Base-by-base conservation (phyloP, 2,888 invertebrate genomes). In the Eupithecia tripunctaria region DNA sequence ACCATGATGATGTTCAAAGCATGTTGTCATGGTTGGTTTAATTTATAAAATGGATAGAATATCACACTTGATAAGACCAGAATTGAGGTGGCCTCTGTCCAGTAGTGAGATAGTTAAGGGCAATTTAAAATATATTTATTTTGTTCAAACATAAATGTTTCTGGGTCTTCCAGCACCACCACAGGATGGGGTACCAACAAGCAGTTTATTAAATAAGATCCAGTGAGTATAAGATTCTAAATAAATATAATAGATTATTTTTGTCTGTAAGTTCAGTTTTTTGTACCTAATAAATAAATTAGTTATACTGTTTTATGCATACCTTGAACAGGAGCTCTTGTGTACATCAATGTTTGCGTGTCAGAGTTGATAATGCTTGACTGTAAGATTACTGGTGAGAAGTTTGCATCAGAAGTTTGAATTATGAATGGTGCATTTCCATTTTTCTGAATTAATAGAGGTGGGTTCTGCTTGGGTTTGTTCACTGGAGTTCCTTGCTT, bases 361-460 rank as follows among this genome's bases (percentile, higher is more conserved):
- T 91, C 95, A 15, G 95, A 86, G 82, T 94, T 95, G 15, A 95
- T 91, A 72, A 96, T 88, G 88, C 96, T 96, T 4, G 96, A 95
- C 85, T 96, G 96, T 68, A 97, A 89, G 68, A 97, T 94, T 59
- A 97, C 95, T 81, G 96, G 95, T 66, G 94, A 91, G 77, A 94
- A 93, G 79, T 87, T 93, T n/a, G 91, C 79, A 87, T 94, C 94
- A 36, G 89, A 80, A 21, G 85, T 92, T 84, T 94, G 94, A 56
- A 95, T 78, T 70, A 94, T 88, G 43, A 95, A 83, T 12, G 94
- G 94, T 15, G 92, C 87, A 81, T 93, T 93, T 29, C 87, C 74
- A 84, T 86, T 91, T 76, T 89, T 93, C 70, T 91, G 93, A 78
- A 94, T 85, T 27, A 94, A 74, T 38, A 94, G 75, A 43, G 91